Conservation (phyloP, 2,888 invertebrate species). For the Lutraria lutraria region DNA sequence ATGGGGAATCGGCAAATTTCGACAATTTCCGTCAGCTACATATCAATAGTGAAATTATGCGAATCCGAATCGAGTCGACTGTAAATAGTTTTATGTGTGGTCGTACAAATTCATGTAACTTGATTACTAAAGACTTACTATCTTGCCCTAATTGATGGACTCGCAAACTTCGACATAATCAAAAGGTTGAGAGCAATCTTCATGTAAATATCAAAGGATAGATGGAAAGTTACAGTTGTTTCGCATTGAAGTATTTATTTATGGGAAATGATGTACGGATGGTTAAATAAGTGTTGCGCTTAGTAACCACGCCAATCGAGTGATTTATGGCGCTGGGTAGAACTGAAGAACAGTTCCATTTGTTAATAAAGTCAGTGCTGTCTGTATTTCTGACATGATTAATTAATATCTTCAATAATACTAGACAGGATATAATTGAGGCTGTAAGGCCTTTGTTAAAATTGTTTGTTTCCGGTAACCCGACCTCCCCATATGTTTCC, state of each 20-base stretch:
- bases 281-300: not conserved
- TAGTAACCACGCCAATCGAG: not conserved
- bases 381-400: no score
- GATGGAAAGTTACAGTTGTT: not conserved
- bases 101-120: not conserved
- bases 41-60: no score
- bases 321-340: not conserved
- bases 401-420: no score
- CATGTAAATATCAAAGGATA: not conserved
- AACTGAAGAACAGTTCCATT: no score
- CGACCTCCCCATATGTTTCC: no score
- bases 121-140: not conserved
- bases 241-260: not conserved
- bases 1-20: no score
- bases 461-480: no score
- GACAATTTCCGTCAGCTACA: no score
- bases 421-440: no score
- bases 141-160: not conserved
- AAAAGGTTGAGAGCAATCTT: not conserved
- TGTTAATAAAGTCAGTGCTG: no score
- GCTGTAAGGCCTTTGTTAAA: no score
- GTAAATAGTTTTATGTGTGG: not conserved
- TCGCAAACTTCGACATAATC: not conserved
- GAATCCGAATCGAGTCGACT: no score
- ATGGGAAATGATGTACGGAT: not conserved